phyloP scores from a whole-genome alignment of 2,113 vertebrate species.

The Chlorodrepanis virens region DNA sequence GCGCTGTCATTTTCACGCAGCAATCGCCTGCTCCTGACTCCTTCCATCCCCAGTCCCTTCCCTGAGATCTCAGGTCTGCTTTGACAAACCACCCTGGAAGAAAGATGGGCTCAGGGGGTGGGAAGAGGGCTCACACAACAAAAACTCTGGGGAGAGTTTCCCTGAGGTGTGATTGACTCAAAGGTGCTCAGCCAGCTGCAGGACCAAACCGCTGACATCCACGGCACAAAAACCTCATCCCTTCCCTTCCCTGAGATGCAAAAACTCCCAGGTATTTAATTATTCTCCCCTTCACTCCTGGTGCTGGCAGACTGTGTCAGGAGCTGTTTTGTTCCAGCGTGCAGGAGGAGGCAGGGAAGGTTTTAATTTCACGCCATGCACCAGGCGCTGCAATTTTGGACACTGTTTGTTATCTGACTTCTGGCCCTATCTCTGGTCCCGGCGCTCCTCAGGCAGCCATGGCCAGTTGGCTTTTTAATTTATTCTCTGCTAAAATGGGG shows the following conservation, averaged over 20 bases:
- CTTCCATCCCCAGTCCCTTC: slow-evolving; percentile 23
- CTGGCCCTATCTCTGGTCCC: slow-evolving; percentile 53
- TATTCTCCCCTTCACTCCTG: slow-evolving; percentile 52
- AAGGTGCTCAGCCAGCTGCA: neutral
- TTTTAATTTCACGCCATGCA: slow-evolving; percentile 69
- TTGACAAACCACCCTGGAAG: slow-evolving; percentile 38
- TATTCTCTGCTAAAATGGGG: slow-evolving; percentile 57
- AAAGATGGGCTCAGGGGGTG: neutral
- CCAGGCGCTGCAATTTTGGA: slow-evolving; percentile 47
- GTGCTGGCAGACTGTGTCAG: slow-evolving; percentile 15
- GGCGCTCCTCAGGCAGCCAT: neutral
- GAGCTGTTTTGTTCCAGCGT: slow-evolving; percentile 1
- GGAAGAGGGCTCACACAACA: neutral
- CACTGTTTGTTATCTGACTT: slow-evolving; percentile 65
- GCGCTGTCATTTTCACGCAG: slow-evolving; percentile 70
- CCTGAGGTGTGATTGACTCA: neutral
- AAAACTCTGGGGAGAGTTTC: neutral
- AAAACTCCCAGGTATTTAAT: slow-evolving; percentile 4
- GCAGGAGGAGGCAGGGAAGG: slow-evolving; percentile 1
- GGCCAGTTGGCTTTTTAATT: slow-evolving; percentile 65
- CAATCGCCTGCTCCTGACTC: slow-evolving; percentile 72
- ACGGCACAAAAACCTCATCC: neutral
- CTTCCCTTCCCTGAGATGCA: neutral
- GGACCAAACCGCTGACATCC: neutral
- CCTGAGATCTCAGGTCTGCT: slow-evolving; percentile 6